Evolutionary conservation across 2,888 invertebrate species (phyloP).

Genomic region (Epistrophe grossulariae): DNA sequence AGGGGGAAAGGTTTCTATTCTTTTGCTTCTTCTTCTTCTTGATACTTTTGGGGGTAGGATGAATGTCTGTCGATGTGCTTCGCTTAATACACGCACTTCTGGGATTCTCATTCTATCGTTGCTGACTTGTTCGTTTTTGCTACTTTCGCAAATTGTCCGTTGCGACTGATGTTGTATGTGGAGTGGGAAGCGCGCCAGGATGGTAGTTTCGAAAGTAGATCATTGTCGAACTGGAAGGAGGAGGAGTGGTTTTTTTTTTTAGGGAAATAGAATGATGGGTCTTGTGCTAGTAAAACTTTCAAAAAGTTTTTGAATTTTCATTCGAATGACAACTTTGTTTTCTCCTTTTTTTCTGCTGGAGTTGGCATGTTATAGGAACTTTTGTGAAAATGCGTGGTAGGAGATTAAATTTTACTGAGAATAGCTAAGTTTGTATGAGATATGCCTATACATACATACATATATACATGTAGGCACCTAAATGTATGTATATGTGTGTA

Average conservation of each 20-base stretch:
- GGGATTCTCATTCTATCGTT: constrained; percentile 57
- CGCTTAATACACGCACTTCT: constrained; percentile 74
- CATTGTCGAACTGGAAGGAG: constrained; percentile 63
- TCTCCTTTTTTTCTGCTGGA: constrained; percentile 59
- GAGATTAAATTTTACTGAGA: constrained; percentile 48
- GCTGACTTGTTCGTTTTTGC: constrained; percentile 69
- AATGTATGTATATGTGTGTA: neutral
- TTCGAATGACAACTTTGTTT: constrained; percentile 72
- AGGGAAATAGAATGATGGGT: constrained; percentile 70
- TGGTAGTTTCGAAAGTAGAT: constrained; percentile 75
- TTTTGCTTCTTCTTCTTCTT: constrained; percentile 22
- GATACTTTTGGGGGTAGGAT: constrained; percentile 56
- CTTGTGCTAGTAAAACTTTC: constrained; percentile 65
- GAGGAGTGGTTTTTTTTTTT: neutral
- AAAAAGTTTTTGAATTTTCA: constrained; percentile 75
- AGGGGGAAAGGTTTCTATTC: constrained; percentile 47
- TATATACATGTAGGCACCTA: neutral
- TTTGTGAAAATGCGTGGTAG: constrained; percentile 42
- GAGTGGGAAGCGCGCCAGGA: constrained; percentile 61
- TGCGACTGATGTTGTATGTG: constrained; percentile 57
- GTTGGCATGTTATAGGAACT: constrained; percentile 56
- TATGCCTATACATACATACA: neutral
- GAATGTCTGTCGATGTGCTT: constrained; percentile 74
- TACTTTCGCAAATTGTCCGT: constrained; percentile 74
- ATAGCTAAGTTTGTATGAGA: constrained; percentile 11